Conservation (phyloP, 2,888 invertebrate species). For the Iselma pallidipennis region DNA sequence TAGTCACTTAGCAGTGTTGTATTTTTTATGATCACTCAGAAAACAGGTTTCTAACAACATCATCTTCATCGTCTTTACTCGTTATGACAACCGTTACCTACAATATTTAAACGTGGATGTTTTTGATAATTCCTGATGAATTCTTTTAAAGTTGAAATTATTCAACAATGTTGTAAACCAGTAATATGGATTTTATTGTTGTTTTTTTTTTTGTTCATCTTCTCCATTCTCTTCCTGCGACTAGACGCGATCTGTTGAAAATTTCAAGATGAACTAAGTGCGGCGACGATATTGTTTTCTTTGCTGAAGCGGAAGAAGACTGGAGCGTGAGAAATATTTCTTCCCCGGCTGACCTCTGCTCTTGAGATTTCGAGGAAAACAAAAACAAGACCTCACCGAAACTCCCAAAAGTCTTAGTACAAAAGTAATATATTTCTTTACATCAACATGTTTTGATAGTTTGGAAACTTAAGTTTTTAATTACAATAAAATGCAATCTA, state of each 20-base stretch:
- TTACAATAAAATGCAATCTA: constrained; percentile 55
- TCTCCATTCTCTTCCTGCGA: background rate
- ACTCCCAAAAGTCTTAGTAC: background rate
- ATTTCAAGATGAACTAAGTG: background rate
- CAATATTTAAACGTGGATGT: too few relatives aligned
- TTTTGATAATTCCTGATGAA: too few relatives aligned
- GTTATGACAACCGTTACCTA: too few relatives aligned
- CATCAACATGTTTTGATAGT: constrained; percentile 43
- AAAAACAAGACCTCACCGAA: constrained; percentile 15
- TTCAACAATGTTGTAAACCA: background rate
- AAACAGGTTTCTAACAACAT: background rate
- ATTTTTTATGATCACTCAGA: background rate
- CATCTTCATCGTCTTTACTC: background rate
- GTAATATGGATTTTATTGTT: too few relatives aligned
- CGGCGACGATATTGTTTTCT: constrained; percentile 9
- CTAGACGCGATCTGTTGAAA: background rate
- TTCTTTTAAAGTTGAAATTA: too few relatives aligned
- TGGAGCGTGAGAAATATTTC: constrained; percentile 23
- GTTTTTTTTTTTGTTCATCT: background rate
- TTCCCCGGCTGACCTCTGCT: constrained; percentile 17
- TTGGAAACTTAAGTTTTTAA: constrained; percentile 50
- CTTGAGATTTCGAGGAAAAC: constrained; percentile 21
- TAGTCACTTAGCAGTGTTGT: background rate
- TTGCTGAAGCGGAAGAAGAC: constrained; percentile 5
- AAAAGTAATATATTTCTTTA: constrained; percentile 4